Conservation (phyloP, 1,140 invertebrate species). For the Calephelis virginiensis region DNA sequence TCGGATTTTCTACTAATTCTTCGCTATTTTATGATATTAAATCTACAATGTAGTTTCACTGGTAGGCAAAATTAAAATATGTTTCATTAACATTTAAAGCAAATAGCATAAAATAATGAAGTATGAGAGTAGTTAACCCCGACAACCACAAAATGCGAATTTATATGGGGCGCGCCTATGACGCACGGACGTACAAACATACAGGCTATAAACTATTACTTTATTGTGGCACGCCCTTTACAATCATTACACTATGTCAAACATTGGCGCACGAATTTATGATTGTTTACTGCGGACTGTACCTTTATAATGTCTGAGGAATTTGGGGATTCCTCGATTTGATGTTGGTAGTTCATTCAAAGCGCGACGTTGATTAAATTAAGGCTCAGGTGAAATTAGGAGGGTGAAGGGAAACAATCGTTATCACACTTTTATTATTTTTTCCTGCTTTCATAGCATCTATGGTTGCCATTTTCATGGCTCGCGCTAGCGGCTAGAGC, state of each 20-base stretch:
- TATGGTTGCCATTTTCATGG: too few relatives aligned
- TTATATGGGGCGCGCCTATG: slow-evolving; percentile 47
- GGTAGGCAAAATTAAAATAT: too few relatives aligned
- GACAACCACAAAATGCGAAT: slow-evolving; percentile 27
- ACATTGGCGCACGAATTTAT: slow-evolving; percentile 42
- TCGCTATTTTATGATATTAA: too few relatives aligned
- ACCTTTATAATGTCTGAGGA: slow-evolving; percentile 9
- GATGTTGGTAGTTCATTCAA: background rate
- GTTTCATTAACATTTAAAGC: background rate
- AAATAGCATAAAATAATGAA: background rate
- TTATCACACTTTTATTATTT: too few relatives aligned
- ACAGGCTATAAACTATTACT: slow-evolving; percentile 53
- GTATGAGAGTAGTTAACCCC: slow-evolving; percentile 1
- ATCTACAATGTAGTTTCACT: too few relatives aligned
- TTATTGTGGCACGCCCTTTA: slow-evolving; percentile 50
- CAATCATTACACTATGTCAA: slow-evolving; percentile 49
- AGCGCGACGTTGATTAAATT: background rate
- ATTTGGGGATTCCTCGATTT: background rate
- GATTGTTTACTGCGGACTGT: slow-evolving; percentile 36
- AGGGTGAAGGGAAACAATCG: too few relatives aligned
- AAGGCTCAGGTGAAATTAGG: background rate
- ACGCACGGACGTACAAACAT: slow-evolving; percentile 51
- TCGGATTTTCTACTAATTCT: too few relatives aligned
- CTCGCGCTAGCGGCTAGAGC: too few relatives aligned
- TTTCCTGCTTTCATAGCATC: too few relatives aligned